phyloP scores from a whole-genome alignment of 2,797 vertebrate species.

The Carapus acus region DNA sequence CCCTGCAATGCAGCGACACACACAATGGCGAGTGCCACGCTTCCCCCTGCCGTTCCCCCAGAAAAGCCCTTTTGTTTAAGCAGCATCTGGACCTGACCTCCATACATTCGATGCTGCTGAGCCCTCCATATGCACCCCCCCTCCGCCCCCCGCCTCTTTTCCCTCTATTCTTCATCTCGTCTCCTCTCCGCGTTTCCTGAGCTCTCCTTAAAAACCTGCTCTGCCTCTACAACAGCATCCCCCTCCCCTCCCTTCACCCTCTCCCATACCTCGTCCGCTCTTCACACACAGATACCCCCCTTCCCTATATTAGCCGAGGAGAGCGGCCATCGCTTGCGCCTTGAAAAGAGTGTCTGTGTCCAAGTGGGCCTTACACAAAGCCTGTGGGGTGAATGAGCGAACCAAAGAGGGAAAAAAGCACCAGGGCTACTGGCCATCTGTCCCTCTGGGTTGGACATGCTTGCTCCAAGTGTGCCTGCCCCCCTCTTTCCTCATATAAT shows the following conservation, averaged over 20 bases:
- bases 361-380: slow-evolving; percentile 79
- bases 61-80: slow-evolving; percentile 90
- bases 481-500: slow-evolving; percentile 58
- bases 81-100: slow-evolving; percentile 92
- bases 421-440: slow-evolving; percentile 86
- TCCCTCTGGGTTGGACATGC: slow-evolving; percentile 77
- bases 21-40: slow-evolving; percentile 85
- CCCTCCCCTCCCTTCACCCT: slow-evolving; percentile 23
- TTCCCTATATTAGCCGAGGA: slow-evolving; percentile 51
- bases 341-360: slow-evolving; percentile 76
- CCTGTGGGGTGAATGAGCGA: slow-evolving; percentile 81
- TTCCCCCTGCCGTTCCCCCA: slow-evolving; percentile 79
- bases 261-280: slow-evolving; percentile 44
- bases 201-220: slow-evolving; percentile 54
- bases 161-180: slow-evolving; percentile 33
- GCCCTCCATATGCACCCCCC: slow-evolving; percentile 59
- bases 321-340: slow-evolving; percentile 71
- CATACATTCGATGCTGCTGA: slow-evolving; percentile 81
- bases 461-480: slow-evolving; percentile 58
- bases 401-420: slow-evolving; percentile 68
- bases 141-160: slow-evolving; percentile 9
- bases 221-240: slow-evolving; percentile 43
- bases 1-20: slow-evolving; percentile 96
- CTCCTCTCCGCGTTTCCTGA: slow-evolving; percentile 35
- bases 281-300: slow-evolving; percentile 51